Evolutionary conservation across 2,888 invertebrate species (phyloP), one percentile per base, ranked within the genome.

Genomic region (Euclidia mi): DNA sequence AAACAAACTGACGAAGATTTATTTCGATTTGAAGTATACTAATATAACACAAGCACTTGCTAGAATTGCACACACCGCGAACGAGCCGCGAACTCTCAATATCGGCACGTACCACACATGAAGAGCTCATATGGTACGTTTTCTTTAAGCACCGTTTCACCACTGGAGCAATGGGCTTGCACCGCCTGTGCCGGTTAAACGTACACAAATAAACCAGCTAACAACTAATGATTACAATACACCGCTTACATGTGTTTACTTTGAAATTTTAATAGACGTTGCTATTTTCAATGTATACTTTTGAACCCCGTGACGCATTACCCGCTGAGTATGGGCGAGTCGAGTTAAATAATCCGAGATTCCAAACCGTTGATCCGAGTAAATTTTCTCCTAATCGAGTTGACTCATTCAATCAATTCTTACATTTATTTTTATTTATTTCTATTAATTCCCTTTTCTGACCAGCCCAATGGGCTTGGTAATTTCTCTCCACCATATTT

Each of bases 201-300:
- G 58, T 75, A 81, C 80, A 79, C 83, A 85, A 86, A 85, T 82
- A 85, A 80, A 84, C 83, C 76, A 71, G 65, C 62, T 6, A 45
- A 62, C 71, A 77, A 81, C 76, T 77, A 82, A 82, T 83, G 77
- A 86, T 80, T 80, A 77, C 76, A 71, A 72, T 80, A 77, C 76
- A 71, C 72, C 60, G 67, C 77, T 63, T 70, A 66, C 75, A 73
- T 76, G 61, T 76, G 84, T 78, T 85, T 76, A 78, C 71, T 58
- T 70, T 72, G 74, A 78, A 66, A 71, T 72, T 73, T 70, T 67
- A 59, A 50, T 62, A 65, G 51, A 65, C 63, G 60, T 41, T 14
- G 31, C 42, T 56, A 56, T 65, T 61, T 42, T 55, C 34, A 51
- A 41, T 20, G 17, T 15, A 12, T 28, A 40, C 14, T 51, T 45